Base-by-base conservation (phyloP, 2,888 invertebrate species). In the Trichogramma dendrolimi region DNA sequence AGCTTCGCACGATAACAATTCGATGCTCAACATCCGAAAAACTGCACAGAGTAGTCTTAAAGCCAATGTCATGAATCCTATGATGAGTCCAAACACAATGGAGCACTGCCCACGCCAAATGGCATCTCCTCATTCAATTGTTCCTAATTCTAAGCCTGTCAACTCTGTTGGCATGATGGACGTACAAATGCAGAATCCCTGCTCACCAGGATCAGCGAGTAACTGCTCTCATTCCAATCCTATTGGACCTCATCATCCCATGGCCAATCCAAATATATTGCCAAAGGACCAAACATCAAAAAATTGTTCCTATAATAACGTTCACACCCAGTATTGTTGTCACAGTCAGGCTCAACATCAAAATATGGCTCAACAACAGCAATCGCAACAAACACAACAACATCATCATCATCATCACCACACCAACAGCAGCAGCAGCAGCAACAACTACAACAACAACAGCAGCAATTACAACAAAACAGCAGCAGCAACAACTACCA, bases 321-420 rank as follows among this genome's bases (percentile, higher is more conserved):
- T 69, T 39, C 70, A 70, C n/a, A 52, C 65, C 5, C 67, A 68
- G 40, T 67, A 59, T 14, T 69, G 69, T n/a, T 66, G 69, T 6
- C 74, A 73, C 41, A 68, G 70, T 44, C 72, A 71, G 44, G 44
- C 67, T 11, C 50, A 50, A 11, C 8, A 10, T 50, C 50, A 8
- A n/a, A 10, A 50, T 11, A 10, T 11, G 0, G 72, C 73, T 4
- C 56, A 67, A 46, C 66, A 65, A 41, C 55, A 47, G 27, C 27
- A 27, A 27, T 27, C 11, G 48, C 63, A 69, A 39, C 68, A 67
- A 14, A 59, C 64, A 6, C 54, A 46, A 11, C 27, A 62, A 67
- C 48, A 44, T n/a, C 54, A 70, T 71, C 62, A 71, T 71, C 56
- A 70, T 65, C 65, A 73, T 40, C 69, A 74, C 27, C 77, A 78